Conservation (phyloP, 2,797 vertebrate species). For the Alectoris magna region DNA sequence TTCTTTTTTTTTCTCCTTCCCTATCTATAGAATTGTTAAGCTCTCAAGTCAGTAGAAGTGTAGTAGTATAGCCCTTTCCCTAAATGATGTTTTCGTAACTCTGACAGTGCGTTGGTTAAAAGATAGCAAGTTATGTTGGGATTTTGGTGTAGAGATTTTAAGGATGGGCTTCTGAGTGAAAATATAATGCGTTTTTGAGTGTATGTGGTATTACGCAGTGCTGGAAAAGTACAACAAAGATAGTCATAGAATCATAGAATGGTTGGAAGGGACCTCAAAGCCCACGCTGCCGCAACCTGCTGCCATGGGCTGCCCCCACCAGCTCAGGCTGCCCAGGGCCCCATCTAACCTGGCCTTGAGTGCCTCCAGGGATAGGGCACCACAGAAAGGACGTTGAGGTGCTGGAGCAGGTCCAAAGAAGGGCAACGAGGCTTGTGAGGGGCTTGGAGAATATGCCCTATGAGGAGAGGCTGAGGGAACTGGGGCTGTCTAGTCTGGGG, state of each 20-base stretch:
- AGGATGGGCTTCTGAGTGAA: not conserved
- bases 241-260: not conserved
- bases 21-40: not conserved
- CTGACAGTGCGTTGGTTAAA: not conserved
- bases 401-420: no score
- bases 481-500: no score
- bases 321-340: not conserved
- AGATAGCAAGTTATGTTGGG: not conserved
- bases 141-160: not conserved
- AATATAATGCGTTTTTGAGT: not conserved
- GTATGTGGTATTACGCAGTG: not conserved
- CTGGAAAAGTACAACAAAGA: not conserved
- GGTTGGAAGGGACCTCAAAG: not conserved
- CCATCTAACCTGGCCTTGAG: not conserved
- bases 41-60: not conserved
- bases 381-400: not conserved
- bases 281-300: no score
- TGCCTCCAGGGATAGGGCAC: not conserved
- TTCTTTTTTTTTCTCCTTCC: not conserved
- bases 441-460: no score
- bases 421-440: no score
- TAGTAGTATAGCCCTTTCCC: not conserved
- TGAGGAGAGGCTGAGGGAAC: no score
- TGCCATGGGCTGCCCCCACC: no score
- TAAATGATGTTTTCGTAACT: fast-evolving